phyloP scores from a whole-genome alignment of 2,113 vertebrate genomes.

The Hemicordylus capensis region DNA sequence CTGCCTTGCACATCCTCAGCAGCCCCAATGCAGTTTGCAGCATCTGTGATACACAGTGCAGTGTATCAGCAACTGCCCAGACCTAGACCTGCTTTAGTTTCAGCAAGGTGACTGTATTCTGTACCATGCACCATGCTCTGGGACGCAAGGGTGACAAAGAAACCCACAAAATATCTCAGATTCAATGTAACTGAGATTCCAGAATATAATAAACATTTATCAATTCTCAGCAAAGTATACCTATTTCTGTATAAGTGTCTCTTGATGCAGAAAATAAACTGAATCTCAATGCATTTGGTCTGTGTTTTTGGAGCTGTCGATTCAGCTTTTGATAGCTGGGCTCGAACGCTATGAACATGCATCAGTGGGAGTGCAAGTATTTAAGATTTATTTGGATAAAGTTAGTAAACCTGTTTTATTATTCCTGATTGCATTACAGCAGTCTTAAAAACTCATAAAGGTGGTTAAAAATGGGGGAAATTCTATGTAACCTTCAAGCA shows the following conservation, averaged over 20 bases:
- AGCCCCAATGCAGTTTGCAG: too few relatives aligned
- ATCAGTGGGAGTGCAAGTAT: background rate
- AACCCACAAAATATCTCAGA: background rate
- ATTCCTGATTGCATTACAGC: conserved; percentile 14
- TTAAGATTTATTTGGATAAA: background rate
- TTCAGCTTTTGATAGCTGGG: background rate
- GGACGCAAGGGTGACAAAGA: background rate
- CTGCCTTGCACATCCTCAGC: too few relatives aligned
- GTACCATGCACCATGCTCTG: too few relatives aligned
- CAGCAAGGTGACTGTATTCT: too few relatives aligned
- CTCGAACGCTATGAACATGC: background rate
- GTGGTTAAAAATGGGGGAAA: conserved; percentile 43
- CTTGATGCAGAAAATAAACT: background rate
- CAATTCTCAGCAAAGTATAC: background rate
- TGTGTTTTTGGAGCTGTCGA: background rate
- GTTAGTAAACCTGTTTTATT: background rate
- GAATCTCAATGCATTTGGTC: background rate
- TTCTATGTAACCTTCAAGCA: conserved; percentile 16
- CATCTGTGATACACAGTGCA: too few relatives aligned
- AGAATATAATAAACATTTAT: background rate
- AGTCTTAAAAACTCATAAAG: conserved; percentile 34
- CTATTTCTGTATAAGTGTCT: background rate
- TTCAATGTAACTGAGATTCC: background rate
- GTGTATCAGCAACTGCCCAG: too few relatives aligned
- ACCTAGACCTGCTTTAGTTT: too few relatives aligned